Base-by-base conservation (phyloP, 2,113 vertebrate genomes). In the Peromyscus leucopus region DNA sequence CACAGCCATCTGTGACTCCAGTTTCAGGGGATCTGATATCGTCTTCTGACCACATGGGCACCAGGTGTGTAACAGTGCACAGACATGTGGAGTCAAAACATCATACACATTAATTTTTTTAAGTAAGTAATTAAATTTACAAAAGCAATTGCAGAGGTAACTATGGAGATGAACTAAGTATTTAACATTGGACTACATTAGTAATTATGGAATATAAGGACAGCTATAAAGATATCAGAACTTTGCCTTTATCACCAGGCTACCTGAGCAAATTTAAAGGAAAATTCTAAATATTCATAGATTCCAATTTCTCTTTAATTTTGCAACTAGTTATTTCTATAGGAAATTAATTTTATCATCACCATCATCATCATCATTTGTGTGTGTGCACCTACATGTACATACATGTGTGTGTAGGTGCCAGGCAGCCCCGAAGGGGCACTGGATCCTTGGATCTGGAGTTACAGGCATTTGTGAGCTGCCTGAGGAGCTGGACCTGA, bases 281-380 rank as follows among this genome's bases (percentile, higher is more conserved):
- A 2, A 95, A 63, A 21, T 21, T 21, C 21, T 17, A 88, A 95
- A 89, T 61, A 2, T 48, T 82, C 85, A n/a, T 17, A 82, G 31
- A 13, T 24, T 88, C 55, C 1, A 36, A 13, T 85, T 57, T 94
- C 19, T 86, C 2, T 83, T 89, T 39, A 74, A 63, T 89, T 91
- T 97, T 96, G 67, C 11, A 94, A 51, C 10, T 63, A 86, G 19
- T 51, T 89, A 39, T 51, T 95, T 24, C 46, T 57, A 36, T 69
- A n/a, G 26, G n/a, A 83, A 84, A 94, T 48, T n/a, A 96, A 93
- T 92, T 95, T 96, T 92, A 90, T 75, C 36, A 39, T 46, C 39
- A 39, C 31, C 4, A 83, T 61, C 5, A 83, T 61, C 5, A 51
- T 69, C 24, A 65, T 46, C 61, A 85, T 31, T 42, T 63, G n/a